Evolutionary conservation across 2,797 vertebrate genomes (phyloP).

Genomic region (Acipenser ruthenus): DNA sequence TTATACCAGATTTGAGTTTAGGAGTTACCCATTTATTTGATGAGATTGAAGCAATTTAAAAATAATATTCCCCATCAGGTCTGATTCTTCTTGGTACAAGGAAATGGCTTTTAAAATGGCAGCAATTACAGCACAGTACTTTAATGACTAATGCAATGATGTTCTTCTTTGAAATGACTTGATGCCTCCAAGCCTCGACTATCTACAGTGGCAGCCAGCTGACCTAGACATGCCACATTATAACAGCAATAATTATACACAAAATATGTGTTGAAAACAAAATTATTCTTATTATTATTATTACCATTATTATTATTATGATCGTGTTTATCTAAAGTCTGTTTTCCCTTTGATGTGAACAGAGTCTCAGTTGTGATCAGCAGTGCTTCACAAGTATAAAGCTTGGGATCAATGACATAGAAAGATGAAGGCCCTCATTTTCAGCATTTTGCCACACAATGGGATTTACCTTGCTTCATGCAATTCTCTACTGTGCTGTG

Average conservation of each 20-base stretch:
- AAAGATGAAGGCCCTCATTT: slow-evolving; percentile 36
- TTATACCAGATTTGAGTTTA: too few relatives aligned
- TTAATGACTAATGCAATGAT: neutral
- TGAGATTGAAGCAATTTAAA: too few relatives aligned
- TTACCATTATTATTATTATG: slow-evolving; percentile 22
- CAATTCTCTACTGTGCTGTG: neutral
- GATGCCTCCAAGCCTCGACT: neutral
- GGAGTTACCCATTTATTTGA: too few relatives aligned
- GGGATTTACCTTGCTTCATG: slow-evolving; percentile 4
- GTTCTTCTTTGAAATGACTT: neutral
- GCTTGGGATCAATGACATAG: slow-evolving; percentile 2
- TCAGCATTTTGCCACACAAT: slow-evolving; percentile 14
- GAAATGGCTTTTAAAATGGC: neutral
- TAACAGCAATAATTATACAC: slow-evolving; percentile 36
- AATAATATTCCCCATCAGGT: too few relatives aligned
- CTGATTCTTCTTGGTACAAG: too few relatives aligned
- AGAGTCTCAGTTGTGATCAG: slow-evolving; percentile 25
- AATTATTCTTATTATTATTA: slow-evolving; percentile 39
- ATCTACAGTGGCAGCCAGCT: slow-evolving; percentile 25
- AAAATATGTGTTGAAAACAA: slow-evolving; percentile 40
- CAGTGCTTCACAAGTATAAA: neutral
- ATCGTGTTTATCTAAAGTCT: slow-evolving; percentile 34
- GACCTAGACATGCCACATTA: slow-evolving; percentile 33
- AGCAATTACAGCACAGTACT: neutral
- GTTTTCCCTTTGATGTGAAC: slow-evolving; percentile 42